These are phyloP conservation scores for Malacoctenus gilli DNA, from an alignment of 2,797 vertebrate genomes.

Conservation along the genomic window DNA sequence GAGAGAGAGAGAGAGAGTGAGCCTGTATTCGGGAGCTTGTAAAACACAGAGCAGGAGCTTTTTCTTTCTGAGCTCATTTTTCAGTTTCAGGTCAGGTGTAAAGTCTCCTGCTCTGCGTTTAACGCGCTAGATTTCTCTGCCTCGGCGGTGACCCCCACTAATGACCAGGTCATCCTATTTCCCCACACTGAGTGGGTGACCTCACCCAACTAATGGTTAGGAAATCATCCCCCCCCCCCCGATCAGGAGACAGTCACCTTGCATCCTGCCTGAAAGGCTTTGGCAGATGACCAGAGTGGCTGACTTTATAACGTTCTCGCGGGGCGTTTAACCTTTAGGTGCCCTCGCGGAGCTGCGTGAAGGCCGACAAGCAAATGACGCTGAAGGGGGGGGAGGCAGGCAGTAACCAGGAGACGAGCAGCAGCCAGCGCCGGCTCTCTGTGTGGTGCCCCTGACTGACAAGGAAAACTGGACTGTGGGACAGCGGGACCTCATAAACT, in stretches of 20 bases:
- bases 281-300: conserved; percentile 7
- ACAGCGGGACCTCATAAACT: no score
- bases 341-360: conserved; percentile 3
- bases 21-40: neutral
- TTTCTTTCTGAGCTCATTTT: neutral
- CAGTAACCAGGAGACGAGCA: conserved; percentile 6
- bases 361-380: conserved; percentile 23
- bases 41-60: neutral
- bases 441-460: no score
- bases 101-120: neutral
- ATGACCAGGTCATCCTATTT: neutral
- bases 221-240: conserved; percentile 3
- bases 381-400: conserved; percentile 1
- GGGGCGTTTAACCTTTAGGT: conserved; percentile 32
- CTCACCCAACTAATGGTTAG: neutral
- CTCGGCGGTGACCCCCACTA: neutral
- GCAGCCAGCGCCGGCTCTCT: conserved; percentile 18
- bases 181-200: conserved; percentile 2
- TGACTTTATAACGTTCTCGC: conserved; percentile 27
- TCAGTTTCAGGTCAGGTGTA: conserved; percentile 1
- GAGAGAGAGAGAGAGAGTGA: conserved; percentile 25
- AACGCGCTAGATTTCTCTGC: neutral
- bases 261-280: conserved; percentile 8
- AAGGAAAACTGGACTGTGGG: no score
- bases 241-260: conserved; percentile 4